These are phyloP conservation scores for Synanceia verrucosa DNA, from an alignment of 2,797 vertebrate genomes.

Conservation along the genomic window DNA sequence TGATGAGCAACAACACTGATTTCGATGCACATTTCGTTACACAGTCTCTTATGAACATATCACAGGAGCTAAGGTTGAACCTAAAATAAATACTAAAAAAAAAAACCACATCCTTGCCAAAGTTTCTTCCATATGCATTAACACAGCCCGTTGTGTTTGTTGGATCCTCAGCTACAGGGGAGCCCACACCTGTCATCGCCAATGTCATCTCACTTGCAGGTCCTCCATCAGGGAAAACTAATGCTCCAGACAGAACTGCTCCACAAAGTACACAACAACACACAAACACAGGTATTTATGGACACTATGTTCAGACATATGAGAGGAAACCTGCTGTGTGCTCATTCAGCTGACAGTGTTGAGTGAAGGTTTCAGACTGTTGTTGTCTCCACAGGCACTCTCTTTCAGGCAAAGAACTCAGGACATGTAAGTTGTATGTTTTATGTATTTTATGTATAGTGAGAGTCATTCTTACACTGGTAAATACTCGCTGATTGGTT, in stretches of 20 bases:
- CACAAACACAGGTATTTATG: background rate
- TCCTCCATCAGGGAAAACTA: slow-evolving; percentile 82
- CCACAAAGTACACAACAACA: slow-evolving; percentile 83
- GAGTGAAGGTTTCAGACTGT: background rate
- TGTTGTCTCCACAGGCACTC: slow-evolving; percentile 78
- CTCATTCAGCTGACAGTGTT: background rate
- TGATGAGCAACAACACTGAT: no score
- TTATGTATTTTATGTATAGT: background rate
- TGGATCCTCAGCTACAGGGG: slow-evolving; percentile 57
- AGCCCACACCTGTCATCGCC: slow-evolving; percentile 93
- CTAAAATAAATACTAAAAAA: background rate
- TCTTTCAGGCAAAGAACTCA: slow-evolving; percentile 83
- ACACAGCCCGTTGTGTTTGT: background rate
- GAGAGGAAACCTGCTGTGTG: fast-evolving
- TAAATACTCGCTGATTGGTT: no score
- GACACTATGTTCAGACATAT: background rate
- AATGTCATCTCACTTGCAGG: slow-evolving; percentile 94
- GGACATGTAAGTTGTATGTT: slow-evolving; percentile 85
- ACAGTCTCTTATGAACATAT: background rate
- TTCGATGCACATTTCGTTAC: background rate
- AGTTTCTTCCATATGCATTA: background rate
- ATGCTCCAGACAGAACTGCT: slow-evolving; percentile 80
- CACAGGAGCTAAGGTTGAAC: background rate
- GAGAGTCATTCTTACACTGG: no score
- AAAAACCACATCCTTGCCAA: background rate